Base-by-base conservation (phyloP, 2,113 vertebrate genomes). In the Murina feae region DNA sequence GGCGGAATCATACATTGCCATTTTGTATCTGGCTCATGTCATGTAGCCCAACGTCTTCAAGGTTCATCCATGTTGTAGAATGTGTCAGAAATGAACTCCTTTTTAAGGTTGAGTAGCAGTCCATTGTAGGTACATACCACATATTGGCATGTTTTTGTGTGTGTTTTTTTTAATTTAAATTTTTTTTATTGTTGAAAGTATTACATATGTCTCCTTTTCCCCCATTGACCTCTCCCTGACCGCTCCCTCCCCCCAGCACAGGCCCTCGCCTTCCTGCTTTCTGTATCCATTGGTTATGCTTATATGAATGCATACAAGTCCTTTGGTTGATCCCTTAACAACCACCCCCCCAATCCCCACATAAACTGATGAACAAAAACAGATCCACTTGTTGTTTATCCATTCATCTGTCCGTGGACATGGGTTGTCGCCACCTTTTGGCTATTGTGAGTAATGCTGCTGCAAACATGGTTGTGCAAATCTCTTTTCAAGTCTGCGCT, bases 401-500 rank as follows among this genome's bases (percentile, higher is more conserved):
- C n/a, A 1, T 51, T 75, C 47, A 17, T 68, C 39, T n/a, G 18
- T 20, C 12, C 12, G 1, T 30, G 55, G 63, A 18, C 25, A 0
- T 4, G 39, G 30, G 21, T 49, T 42, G 51, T 35, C 66, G 68
- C 74, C 21, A 3, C 14, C n/a, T 84, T 60, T 5, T 30, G 37
- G 42, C 42, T 32, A 0, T 79, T 55, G 69, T 23, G 75, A 44
- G 4, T 25, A 42, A 3, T 17, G 39, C 37, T 12, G 1, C 74
- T 42, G 1, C 68, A 71, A 42, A 21, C 3, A 0, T 2, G 30
- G 28, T 9, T 35, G 2, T 6, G 3, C 2, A 6, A 6, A 8
- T 47, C 3, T 18, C 30, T 91, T 3, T 72, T 78, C 35, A 44
- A 9, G 25, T 35, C 3, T 2, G 0, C 32, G 16, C 37, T 30